phyloP scores from a whole-genome alignment of 2,113 vertebrate genomes.

The Cephalopterus ornatus region DNA sequence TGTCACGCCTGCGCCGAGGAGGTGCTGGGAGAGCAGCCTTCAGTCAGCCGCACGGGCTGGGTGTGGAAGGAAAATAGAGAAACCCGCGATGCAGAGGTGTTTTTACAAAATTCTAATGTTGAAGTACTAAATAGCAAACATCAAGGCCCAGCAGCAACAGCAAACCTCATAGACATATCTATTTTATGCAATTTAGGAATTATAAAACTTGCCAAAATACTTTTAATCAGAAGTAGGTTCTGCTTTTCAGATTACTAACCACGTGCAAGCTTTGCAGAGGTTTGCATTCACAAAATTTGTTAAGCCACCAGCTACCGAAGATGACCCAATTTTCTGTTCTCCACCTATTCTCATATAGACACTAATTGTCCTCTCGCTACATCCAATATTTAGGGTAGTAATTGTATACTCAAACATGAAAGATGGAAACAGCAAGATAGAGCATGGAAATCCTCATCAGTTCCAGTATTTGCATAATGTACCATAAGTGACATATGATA shows the following conservation, averaged over 20 bases:
- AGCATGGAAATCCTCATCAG: neutral
- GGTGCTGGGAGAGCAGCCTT: neutral
- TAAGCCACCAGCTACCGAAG: neutral
- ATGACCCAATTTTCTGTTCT: neutral
- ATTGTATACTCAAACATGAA: neutral
- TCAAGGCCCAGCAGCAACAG: neutral
- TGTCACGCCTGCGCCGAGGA: neutral
- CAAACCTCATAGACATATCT: neutral
- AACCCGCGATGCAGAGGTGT: fast-evolving
- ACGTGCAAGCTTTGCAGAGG: neutral
- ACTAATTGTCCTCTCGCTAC: neutral
- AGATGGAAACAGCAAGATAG: neutral
- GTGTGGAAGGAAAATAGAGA: neutral
- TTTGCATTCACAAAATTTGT: neutral
- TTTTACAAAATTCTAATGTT: neutral
- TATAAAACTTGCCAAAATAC: neutral
- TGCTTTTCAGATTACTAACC: neutral
- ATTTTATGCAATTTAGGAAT: neutral
- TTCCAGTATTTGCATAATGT: neutral
- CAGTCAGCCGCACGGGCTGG: neutral
- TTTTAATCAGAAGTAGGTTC: neutral
- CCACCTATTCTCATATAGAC: neutral
- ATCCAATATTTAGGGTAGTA: neutral
- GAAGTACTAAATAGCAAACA: neutral
- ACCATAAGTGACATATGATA: neutral